Conservation (phyloP, 2,797 vertebrate species). For the Hybognathus amarus region DNA sequence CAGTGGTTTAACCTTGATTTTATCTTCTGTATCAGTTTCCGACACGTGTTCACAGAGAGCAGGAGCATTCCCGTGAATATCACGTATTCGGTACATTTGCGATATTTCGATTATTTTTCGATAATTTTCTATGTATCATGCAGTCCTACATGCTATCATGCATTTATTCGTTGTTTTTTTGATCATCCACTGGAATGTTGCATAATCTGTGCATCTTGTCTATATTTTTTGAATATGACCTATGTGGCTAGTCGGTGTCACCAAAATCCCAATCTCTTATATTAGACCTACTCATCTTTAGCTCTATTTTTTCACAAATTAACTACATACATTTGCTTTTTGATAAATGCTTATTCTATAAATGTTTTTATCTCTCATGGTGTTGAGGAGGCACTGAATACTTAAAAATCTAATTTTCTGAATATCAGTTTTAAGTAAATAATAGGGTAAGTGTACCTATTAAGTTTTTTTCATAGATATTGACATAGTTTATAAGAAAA, state of each 20-base stretch:
- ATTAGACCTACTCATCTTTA: not conserved
- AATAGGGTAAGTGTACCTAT: slow-evolving; percentile 47
- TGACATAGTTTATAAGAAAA: no score
- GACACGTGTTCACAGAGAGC: no score
- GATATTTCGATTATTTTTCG: no score
- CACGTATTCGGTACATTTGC: no score
- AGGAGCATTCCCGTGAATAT: no score
- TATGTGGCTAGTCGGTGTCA: not conserved
- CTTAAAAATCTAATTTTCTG: slow-evolving; percentile 57
- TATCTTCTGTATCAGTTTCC: no score
- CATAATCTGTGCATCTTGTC: not conserved
- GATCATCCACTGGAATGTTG: not conserved
- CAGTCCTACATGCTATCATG: not conserved
- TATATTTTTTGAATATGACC: not conserved
- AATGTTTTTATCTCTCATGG: slow-evolving; percentile 17
- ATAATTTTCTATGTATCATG: no score
- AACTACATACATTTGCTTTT: not conserved
- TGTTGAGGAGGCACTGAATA: slow-evolving; percentile 49
- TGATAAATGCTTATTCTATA: slow-evolving; percentile 4
- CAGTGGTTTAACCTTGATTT: no score
- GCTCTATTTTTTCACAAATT: not conserved
- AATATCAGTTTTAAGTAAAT: slow-evolving; percentile 72
- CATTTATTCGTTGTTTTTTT: not conserved
- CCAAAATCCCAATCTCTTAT: not conserved
- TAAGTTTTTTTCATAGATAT: no score